Conservation (phyloP, 2,797 vertebrate species). For the Syngnathus rostellatus region DNA sequence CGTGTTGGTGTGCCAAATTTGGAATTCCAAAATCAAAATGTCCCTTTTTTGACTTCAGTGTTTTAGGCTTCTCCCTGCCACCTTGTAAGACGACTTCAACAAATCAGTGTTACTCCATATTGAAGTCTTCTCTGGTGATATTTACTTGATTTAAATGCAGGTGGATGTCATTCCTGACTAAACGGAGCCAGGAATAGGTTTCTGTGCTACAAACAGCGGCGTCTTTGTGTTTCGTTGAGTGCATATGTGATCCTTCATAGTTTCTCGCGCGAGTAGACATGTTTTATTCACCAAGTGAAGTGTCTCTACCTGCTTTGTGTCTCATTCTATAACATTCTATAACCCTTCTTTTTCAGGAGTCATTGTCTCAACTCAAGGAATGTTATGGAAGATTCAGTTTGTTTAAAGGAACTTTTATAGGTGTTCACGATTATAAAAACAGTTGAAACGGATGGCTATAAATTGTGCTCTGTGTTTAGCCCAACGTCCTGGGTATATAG, state of each 20-base stretch:
- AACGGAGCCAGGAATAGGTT: constrained; percentile 42
- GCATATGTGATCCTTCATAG: constrained; percentile 29
- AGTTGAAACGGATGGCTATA: constrained; percentile 21
- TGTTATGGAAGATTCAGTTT: constrained; percentile 19
- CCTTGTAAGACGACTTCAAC: not conserved
- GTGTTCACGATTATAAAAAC: constrained; percentile 39
- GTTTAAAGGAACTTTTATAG: constrained; percentile 31
- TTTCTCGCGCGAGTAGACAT: constrained; percentile 31
- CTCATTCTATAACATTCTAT: constrained; percentile 34
- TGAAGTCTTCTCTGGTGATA: constrained; percentile 9
- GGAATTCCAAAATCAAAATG: constrained; percentile 10
- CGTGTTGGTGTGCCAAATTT: constrained; percentile 22
- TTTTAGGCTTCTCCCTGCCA: too few relatives aligned
- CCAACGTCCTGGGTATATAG: constrained; percentile 30
- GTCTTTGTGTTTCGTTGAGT: constrained; percentile 42
- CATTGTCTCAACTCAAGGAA: not conserved
- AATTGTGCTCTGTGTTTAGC: constrained; percentile 36
- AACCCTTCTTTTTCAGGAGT: constrained; percentile 18
- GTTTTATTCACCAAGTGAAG: constrained; percentile 25
- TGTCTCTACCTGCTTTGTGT: constrained; percentile 35
- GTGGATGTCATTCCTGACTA: constrained; percentile 30
- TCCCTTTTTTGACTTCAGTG: constrained; percentile 21
- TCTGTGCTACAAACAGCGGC: constrained; percentile 46
- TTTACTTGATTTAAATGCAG: not conserved
- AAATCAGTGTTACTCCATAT: constrained; percentile 11